phyloP scores from a whole-genome alignment of 1,140 invertebrate species.

The Ips nitidus region DNA sequence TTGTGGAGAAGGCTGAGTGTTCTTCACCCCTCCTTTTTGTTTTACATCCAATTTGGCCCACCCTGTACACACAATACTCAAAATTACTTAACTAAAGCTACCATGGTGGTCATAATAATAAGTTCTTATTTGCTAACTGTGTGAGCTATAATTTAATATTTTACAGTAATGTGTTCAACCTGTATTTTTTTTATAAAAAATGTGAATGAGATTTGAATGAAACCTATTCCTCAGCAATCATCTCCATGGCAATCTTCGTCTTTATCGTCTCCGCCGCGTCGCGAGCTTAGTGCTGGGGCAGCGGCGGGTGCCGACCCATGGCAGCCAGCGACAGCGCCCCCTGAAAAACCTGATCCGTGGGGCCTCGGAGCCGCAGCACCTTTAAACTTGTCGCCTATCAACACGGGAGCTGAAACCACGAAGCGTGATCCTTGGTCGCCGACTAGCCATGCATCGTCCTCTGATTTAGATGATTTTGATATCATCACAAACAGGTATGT shows the following conservation, averaged over 20 bases:
- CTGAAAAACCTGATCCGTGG: conserved; percentile 56
- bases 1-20: no score
- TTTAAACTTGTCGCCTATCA: conserved; percentile 45
- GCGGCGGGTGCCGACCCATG: conserved; percentile 35
- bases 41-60: no score
- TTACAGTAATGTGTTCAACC: no score
- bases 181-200: no score
- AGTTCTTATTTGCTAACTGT: no score
- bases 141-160: no score
- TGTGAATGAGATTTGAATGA: no score
- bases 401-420: conserved; percentile 35
- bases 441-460: conserved; percentile 60
- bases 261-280: conserved; percentile 35
- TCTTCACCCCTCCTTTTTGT: no score
- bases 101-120: no score
- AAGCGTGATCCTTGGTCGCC: conserved; percentile 49
- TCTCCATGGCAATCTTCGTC: conserved; percentile 43
- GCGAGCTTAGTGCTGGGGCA: conserved; percentile 38
- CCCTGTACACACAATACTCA: no score
- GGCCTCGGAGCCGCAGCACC: conserved; percentile 47
- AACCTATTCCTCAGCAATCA: conserved; percentile 25
- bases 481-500: conserved; percentile 72
- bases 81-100: no score
- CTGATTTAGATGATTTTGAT: conserved; percentile 82
- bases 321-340: conserved; percentile 39